Conservation (phyloP, 2,888 invertebrate genomes). For the Cactoblastis cactorum region DNA sequence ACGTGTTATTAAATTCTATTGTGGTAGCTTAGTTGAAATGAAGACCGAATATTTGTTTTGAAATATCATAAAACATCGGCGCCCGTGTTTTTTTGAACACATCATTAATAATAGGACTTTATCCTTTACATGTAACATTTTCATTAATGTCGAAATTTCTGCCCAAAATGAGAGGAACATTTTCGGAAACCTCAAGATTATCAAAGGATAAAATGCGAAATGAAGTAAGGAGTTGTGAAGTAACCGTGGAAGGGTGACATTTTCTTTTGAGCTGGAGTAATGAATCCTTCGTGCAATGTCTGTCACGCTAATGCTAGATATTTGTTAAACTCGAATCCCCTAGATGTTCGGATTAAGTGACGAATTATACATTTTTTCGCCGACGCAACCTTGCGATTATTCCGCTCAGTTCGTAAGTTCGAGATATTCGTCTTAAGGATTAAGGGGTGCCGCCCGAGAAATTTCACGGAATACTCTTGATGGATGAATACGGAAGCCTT, state of each 20-base stretch:
- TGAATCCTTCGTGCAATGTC: constrained; percentile 30
- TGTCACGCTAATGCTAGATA: constrained; percentile 62
- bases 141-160: too few relatives aligned
- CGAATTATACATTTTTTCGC: constrained; percentile 70
- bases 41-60: too few relatives aligned
- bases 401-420: constrained; percentile 67
- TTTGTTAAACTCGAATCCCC: constrained; percentile 57
- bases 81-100: too few relatives aligned
- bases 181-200: not conserved
- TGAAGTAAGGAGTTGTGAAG: not conserved
- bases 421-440: constrained; percentile 76
- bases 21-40: too few relatives aligned
- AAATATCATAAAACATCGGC: too few relatives aligned
- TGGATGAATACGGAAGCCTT: constrained; percentile 68
- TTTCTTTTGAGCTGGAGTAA: constrained; percentile 9
- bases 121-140: too few relatives aligned
- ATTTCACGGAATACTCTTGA: constrained; percentile 70
- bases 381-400: constrained; percentile 69
- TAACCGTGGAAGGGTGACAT: not conserved
- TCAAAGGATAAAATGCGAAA: not conserved
- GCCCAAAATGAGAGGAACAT: too few relatives aligned
- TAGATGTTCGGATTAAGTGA: constrained; percentile 64
- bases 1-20: too few relatives aligned
- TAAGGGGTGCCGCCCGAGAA: constrained; percentile 65
- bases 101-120: too few relatives aligned